Evolutionary conservation across 2,113 vertebrate genomes (phyloP).

Genomic region (Strix uralensis): DNA sequence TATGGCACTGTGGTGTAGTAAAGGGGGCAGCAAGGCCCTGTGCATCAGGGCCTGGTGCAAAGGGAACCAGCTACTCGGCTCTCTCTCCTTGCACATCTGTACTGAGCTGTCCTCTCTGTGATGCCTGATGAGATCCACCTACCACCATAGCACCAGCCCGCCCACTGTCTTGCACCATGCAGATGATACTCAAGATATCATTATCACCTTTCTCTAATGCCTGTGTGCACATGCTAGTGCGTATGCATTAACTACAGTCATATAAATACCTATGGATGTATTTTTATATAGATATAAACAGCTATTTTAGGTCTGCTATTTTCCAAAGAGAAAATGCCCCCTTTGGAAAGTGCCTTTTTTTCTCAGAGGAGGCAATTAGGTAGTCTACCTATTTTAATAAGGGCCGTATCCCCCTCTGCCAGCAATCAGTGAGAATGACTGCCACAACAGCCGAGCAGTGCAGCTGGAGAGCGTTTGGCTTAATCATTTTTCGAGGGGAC

Average conservation of each 20-base stretch:
- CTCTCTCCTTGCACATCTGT: not conserved
- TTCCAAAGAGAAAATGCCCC: not conserved
- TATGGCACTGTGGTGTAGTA: not conserved
- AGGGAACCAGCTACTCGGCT: not conserved
- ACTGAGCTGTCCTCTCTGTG: not conserved
- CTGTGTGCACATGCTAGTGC: not conserved
- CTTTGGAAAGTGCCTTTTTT: not conserved
- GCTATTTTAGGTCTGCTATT: not conserved
- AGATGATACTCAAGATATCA: not conserved
- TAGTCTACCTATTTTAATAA: not conserved
- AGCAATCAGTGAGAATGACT: not conserved
- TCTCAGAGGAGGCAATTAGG: not conserved
- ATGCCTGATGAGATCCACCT: not conserved
- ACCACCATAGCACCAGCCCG: not conserved
- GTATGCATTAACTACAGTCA: not conserved
- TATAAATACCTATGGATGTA: not conserved
- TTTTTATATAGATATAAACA: not conserved
- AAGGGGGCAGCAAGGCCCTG: not conserved
- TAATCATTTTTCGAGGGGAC: not conserved
- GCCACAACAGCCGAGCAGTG: not conserved
- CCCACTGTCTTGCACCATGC: not conserved
- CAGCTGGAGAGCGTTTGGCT: not conserved
- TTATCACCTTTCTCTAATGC: not conserved
- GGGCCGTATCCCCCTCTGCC: not conserved
- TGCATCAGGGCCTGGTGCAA: accelerated